A percentile compares a stretch with the other conserved stretches of the same genome.
phyloP scores from a whole-genome alignment of 2,113 vertebrate species.

The Origma solitaria region DNA sequence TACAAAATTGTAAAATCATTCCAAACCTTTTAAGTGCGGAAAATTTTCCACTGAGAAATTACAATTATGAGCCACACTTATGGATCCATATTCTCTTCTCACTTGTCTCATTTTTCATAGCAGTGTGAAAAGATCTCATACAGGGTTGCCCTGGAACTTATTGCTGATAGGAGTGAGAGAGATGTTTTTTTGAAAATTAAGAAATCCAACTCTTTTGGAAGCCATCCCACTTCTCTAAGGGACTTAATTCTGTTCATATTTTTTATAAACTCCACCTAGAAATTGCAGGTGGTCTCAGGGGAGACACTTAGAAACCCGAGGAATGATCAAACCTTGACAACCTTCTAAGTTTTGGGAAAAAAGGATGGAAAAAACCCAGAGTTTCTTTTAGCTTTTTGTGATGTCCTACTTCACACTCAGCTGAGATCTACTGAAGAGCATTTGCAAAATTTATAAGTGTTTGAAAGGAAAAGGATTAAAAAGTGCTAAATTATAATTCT shows the following conservation, averaged over 20 bases:
- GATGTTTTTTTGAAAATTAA: neutral
- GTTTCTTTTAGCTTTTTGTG: neutral
- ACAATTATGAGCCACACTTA: neutral
- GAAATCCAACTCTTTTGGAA: neutral
- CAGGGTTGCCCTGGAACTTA: neutral
- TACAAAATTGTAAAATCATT: slow-evolving; percentile 10
- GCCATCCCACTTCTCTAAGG: neutral
- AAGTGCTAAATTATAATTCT: neutral
- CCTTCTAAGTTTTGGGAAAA: neutral
- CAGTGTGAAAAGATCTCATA: neutral
- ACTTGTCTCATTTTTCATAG: neutral
- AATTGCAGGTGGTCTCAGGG: neutral
- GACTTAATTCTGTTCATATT: neutral
- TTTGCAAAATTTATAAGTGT: neutral
- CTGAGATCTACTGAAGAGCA: neutral
- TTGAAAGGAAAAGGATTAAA: neutral
- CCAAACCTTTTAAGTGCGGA: neutral
- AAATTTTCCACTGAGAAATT: slow-evolving; percentile 27
- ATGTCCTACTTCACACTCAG: neutral
- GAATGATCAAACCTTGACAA: neutral
- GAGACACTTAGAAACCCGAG: neutral
- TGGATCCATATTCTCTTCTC: neutral
- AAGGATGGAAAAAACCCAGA: neutral
- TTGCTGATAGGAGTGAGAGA: neutral
- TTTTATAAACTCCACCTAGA: neutral